A percentile compares a stretch with the other conserved stretches of the same genome.
Evolutionary conservation across 2,113 vertebrate genomes (phyloP).

Genomic region (Dasyurus viverrinus): DNA sequence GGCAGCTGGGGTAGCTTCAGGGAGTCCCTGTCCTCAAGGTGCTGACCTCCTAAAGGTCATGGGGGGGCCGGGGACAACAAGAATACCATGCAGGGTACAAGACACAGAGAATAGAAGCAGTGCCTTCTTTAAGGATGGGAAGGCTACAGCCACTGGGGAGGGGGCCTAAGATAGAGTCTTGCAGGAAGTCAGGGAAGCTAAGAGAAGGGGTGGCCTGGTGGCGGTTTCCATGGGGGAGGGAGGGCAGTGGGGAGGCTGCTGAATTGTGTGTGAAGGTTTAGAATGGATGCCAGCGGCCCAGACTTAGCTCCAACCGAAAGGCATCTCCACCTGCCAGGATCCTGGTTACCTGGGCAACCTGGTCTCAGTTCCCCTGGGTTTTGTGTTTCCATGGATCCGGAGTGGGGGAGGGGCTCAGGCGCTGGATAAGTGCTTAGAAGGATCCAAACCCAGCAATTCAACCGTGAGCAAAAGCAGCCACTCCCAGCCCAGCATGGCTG

Average conservation of each 20-base stretch:
- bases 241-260: background rate
- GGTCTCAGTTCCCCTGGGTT: background rate
- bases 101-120: background rate
- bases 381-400: background rate
- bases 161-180: background rate
- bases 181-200: background rate
- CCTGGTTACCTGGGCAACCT: background rate
- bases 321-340: background rate
- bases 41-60: background rate
- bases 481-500: background rate
- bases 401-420: background rate
- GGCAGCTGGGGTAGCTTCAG: background rate
- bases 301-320: background rate
- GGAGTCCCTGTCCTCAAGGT: background rate
- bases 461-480: background rate
- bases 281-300: background rate
- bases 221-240: no score
- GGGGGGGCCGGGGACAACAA: background rate
- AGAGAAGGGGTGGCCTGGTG: background rate
- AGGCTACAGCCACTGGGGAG: background rate
- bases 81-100: background rate
- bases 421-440: background rate
- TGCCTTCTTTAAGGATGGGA: background rate
- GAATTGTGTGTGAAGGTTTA: background rate
- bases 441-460: background rate